Evolutionary conservation across 2,113 vertebrate genomes (phyloP), one percentile per base, ranked within the genome.

Genomic region (Hippocampus abdominalis): DNA sequence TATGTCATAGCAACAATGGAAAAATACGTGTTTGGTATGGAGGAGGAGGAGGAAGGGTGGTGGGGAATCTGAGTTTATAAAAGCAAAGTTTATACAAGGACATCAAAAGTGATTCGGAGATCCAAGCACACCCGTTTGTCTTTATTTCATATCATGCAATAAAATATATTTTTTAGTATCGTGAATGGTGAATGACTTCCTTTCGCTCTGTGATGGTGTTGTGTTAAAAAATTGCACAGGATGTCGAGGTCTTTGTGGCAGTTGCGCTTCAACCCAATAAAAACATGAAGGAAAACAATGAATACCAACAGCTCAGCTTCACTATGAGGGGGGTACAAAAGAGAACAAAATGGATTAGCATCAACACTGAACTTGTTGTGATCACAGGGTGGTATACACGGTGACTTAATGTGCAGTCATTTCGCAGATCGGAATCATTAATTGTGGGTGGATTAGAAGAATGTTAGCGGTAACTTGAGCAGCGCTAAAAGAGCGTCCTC

Each of bases 1-100:
- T 75, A 72, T 84, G 83, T 87, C 84, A 71, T 77, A 75, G 86
- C 81, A 83, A 89, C 84, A 74, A 56, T 79, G 84, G 73, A 81
- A 84, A 88, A 75, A 86, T 74, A 85, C 72, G 64, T 49, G 64
- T 74, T 59, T 84, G 71, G 66, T 66, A 54, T 66, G 81, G 73
- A 76, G 36, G n/a, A 62, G 32, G 4, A 63, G 20, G n/a, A 40
- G 39, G 20, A 63, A 25, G 32, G 59, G 29, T 70, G 11, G 1
- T 42, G 13, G 12, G 25, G 13, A 59, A n/a, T 65, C 29, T 23
- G 7, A 32, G 16, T 63, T 72, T 72, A 69, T 64, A 64, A 81
- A 84, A 82, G 76, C 77, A 84, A 27, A 75, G 46, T 62, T 79
- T 64, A 69, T 84, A 59, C 53, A 4, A 78, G 70, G 79, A 32